Conservation (phyloP, 2,888 invertebrate genomes). For the Drosophila buzzatii region DNA sequence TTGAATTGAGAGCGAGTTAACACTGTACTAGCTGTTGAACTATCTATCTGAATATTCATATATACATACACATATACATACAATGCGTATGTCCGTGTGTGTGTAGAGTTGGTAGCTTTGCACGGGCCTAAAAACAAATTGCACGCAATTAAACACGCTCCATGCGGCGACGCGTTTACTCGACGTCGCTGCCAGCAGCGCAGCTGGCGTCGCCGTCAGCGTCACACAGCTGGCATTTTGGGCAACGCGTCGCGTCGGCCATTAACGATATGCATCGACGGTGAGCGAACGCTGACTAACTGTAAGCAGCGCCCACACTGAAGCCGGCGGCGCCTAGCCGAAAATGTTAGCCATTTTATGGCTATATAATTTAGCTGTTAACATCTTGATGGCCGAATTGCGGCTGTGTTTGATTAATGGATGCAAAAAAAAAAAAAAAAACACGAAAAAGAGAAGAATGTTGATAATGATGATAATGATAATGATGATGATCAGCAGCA, state of each 20-base stretch:
- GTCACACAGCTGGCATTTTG: constrained; percentile 23
- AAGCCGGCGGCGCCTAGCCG: constrained; percentile 12
- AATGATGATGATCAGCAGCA: constrained; percentile 3
- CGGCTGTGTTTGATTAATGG: constrained; percentile 69
- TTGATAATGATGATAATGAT: constrained; percentile 25
- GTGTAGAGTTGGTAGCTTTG: constrained; percentile 59
- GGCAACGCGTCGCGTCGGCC: not conserved
- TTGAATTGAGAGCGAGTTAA: not conserved
- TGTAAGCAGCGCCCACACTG: constrained; percentile 23
- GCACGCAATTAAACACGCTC: constrained; percentile 77
- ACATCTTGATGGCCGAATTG: constrained; percentile 74
- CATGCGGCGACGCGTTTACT: constrained; percentile 40
- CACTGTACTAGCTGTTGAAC: constrained; percentile 5
- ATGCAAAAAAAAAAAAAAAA: constrained; percentile 14
- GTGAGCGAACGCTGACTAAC: constrained; percentile 8
- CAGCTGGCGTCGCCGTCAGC: constrained; percentile 26
- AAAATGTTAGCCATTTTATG: constrained; percentile 40
- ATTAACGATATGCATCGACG: constrained; percentile 7
- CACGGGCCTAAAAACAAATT: constrained; percentile 72
- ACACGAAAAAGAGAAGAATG: not conserved
- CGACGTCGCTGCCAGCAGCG: constrained; percentile 9
- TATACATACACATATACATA: not conserved
- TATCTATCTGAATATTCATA: constrained; percentile 3
- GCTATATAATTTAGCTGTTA: constrained; percentile 73
- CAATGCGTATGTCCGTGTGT: not conserved